Percentiles rank a stretch among this genome's conserved stretches.
Conservation (phyloP, 2,113 vertebrate genomes). For the Crocuta crocuta region DNA sequence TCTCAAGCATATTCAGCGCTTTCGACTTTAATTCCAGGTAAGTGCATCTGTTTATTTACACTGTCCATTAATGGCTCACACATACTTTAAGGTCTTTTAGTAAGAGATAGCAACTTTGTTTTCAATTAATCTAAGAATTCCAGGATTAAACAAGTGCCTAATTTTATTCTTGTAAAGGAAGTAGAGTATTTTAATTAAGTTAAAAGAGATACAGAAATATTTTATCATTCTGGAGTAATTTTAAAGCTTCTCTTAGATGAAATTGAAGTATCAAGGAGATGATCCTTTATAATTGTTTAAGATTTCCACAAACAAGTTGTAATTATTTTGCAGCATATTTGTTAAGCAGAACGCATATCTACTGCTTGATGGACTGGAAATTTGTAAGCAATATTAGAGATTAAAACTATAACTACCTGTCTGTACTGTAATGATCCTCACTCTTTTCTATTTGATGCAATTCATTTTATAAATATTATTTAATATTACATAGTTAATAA, state of each 20-base stretch:
- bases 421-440: background rate
- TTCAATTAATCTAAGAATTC: slow-evolving; percentile 21
- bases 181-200: background rate
- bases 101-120: slow-evolving; percentile 50
- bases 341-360: background rate
- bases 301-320: background rate
- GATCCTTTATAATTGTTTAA: background rate
- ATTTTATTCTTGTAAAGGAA: background rate
- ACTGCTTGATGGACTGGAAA: background rate
- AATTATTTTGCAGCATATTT: background rate
- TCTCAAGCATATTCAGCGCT: background rate
- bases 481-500: background rate
- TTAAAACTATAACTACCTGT: background rate
- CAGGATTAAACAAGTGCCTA: background rate
- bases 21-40: slow-evolving; percentile 45
- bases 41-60: slow-evolving; percentile 42
- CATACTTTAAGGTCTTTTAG: background rate
- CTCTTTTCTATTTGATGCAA: background rate
- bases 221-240: background rate
- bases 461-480: slow-evolving; percentile 4
- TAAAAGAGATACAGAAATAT: background rate
- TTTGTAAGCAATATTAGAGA: background rate
- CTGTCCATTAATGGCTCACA: background rate
- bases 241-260: background rate
- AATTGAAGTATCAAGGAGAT: background rate